Evolutionary conservation across 2,888 invertebrate species (phyloP), one percentile per base, ranked within the genome.

Genomic region (Eilema caniola): DNA sequence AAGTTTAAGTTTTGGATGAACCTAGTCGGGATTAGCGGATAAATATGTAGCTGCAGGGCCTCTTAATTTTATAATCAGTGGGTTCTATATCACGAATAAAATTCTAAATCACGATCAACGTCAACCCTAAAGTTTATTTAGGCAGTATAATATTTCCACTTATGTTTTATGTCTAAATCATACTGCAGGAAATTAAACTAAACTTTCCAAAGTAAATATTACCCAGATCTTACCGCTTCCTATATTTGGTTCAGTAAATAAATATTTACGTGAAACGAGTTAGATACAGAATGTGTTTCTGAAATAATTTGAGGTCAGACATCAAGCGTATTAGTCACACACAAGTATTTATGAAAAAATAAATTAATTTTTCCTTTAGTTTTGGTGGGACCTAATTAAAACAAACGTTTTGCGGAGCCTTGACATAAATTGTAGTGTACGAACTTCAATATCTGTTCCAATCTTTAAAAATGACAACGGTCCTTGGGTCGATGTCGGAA

Each of bases 401-500:
- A 78, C 67, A 70, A 71, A 73, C 73, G 82, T 80, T 84, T 83
- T 77, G 80, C 74, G 67, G 71, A 64, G 83, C 93, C 93, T 90
- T 93, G 93, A 92, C 93, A 92, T 74, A 88, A 80, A 87, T 90
- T 77, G 69, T 69, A 70, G 33, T 71, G 77, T 81, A 80, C 85
- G 85, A 89, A 88, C 86, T 86, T 85, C 75, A 84, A 80, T 86
- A 85, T 80, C 84, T 83, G 87, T 87, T 75, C 57, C 71, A 80
- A 82, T 85, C 83, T 86, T 87, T 82, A 85, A 87, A 89, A 89
- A 86, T 87, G 85, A 78, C 74, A 66, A 73, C 74, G 83, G 83
- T 80, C 80, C 83, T 80, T 85, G 90, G 88, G 88, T 90, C 88
- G 88, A 86, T 90, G 90, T 89, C 89, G 89, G 83, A 72, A 63